Evolutionary conservation across 2,888 invertebrate species (phyloP).

Genomic region (Notodromas monacha): DNA sequence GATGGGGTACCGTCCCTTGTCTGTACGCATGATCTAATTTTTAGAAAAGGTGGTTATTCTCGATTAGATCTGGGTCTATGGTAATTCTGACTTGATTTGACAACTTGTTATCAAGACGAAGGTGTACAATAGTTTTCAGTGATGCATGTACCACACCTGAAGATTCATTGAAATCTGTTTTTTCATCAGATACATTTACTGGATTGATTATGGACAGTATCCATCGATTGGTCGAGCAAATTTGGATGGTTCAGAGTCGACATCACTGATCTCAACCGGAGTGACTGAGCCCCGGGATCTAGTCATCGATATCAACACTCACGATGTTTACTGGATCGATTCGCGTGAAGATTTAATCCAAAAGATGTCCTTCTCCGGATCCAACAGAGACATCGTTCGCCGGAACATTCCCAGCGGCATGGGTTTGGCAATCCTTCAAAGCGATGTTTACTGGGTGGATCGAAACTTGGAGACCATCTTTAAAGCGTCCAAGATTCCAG

Average conservation of each 20-base stretch:
- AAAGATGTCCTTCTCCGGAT: conserved; percentile 34
- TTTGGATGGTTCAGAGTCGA: conserved; percentile 58
- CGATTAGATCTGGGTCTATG: no score
- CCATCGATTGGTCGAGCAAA: conserved; percentile 63
- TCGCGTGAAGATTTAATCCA: conserved; percentile 75
- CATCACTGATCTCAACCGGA: conserved; percentile 52
- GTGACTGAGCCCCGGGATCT: conserved; percentile 63
- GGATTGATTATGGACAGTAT: conserved; percentile 92
- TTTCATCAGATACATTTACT: conserved; percentile 36
- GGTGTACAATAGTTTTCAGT: no score
- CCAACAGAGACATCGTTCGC: conserved; percentile 31
- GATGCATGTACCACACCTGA: neutral
- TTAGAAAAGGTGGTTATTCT: no score
- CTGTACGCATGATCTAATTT: no score
- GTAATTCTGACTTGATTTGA: no score
- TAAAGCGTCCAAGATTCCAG: conserved; percentile 31
- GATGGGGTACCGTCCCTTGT: no score
- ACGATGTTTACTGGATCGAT: conserved; percentile 94
- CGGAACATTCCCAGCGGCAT: conserved; percentile 66
- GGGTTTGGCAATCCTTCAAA: conserved; percentile 56
- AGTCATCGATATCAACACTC: conserved; percentile 63
- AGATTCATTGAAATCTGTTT: neutral
- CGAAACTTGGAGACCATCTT: conserved; percentile 52
- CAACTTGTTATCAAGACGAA: no score
- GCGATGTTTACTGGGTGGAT: conserved; percentile 76